These are phyloP conservation scores for Agrotis clavis DNA, from an alignment of 2,888 invertebrate species.

Conservation along the genomic window DNA sequence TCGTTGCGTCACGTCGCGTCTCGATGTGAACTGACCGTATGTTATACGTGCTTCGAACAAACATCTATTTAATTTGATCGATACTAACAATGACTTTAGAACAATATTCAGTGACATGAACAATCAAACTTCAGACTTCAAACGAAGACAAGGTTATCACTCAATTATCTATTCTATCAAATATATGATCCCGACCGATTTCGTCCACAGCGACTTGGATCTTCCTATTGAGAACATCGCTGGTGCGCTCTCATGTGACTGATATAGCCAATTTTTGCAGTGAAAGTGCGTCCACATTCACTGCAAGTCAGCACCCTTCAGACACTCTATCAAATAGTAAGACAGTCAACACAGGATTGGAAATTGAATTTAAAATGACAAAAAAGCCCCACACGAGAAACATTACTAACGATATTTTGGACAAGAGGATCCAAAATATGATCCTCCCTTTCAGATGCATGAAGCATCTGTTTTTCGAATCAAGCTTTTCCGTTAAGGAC, in stretches of 20 bases:
- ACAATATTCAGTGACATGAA: no score
- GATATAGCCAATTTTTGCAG: no score
- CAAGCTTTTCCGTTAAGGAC: not conserved
- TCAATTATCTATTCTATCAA: no score
- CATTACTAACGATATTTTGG: not conserved
- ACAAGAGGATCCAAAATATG: constrained; percentile 4
- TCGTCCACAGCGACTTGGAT: no score
- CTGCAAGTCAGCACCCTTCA: no score
- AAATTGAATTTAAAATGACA: not conserved
- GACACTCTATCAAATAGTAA: no score
- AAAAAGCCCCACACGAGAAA: not conserved
- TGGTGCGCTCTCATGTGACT: no score
- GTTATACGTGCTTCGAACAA: not conserved
- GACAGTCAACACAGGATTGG: not conserved
- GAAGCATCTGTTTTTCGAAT: constrained; percentile 11
- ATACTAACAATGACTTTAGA: not conserved
- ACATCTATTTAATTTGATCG: not conserved
- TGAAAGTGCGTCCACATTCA: no score
- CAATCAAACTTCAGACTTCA: not conserved
- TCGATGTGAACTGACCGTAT: not conserved
- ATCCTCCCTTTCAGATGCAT: constrained; percentile 5
- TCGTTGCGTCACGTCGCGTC: no score
- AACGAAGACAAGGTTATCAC: not conserved
- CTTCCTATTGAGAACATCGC: no score
- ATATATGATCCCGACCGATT: no score